Conservation (phyloP, 2,113 vertebrate genomes). For the Piaya cayana region DNA sequence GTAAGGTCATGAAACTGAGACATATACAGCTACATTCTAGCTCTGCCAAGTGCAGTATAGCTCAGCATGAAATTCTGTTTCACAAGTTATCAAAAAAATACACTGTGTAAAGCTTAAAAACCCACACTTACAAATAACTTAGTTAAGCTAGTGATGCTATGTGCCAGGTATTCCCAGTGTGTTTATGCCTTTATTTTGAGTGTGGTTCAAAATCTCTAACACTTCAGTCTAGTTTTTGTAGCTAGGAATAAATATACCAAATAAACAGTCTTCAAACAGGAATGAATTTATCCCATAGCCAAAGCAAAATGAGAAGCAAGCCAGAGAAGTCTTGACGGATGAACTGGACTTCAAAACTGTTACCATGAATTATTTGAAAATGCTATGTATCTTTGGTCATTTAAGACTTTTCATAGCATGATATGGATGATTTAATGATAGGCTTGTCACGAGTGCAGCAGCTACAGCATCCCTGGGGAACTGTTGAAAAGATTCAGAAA, state of each 20-base stretch:
- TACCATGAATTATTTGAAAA: not conserved
- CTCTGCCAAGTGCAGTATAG: not conserved
- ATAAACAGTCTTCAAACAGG: not conserved
- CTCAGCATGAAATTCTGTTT: constrained; percentile 23
- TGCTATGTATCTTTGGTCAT: not conserved
- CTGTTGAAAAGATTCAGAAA: not conserved
- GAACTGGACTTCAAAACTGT: not conserved
- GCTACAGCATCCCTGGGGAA: not conserved
- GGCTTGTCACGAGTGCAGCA: not conserved
- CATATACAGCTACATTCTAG: not conserved
- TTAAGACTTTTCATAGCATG: not conserved
- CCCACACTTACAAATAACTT: not conserved
- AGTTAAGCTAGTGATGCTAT: not conserved
- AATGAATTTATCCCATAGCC: not conserved
- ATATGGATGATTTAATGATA: not conserved
- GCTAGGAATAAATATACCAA: constrained; percentile 25
- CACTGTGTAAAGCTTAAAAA: not conserved
- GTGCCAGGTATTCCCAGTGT: constrained; percentile 19
- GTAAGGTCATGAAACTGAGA: not conserved
- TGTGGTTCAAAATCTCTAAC: constrained; percentile 14
- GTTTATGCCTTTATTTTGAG: constrained; percentile 31
- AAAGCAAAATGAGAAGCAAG: not conserved
- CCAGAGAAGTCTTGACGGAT: not conserved
- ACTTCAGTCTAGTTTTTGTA: not conserved
- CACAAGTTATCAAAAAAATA: not conserved